A percentile compares a stretch with the other conserved stretches of the same genome.
phyloP scores from a whole-genome alignment of 2,113 vertebrate genomes.

The Columba livia region DNA sequence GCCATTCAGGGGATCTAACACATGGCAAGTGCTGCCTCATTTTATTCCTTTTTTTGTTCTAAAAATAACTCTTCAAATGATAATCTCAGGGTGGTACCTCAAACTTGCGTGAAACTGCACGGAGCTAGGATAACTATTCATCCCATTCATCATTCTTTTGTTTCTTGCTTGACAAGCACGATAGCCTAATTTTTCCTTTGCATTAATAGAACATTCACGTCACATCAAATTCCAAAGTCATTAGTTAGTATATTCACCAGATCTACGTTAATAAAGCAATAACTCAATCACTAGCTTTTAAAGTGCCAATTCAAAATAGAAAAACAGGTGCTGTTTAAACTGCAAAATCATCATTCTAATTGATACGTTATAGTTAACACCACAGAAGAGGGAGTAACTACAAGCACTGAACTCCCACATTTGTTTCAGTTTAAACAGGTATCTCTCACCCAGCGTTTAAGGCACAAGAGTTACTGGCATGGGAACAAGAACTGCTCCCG shows the following conservation, averaged over 20 bases:
- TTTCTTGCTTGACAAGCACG: constrained; percentile 41
- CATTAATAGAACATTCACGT: constrained; percentile 42
- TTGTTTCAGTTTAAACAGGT: neutral
- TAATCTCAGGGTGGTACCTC: constrained; percentile 28
- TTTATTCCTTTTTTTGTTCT: neutral
- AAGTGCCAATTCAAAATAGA: constrained; percentile 33
- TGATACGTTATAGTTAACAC: constrained; percentile 8
- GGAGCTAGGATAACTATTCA: constrained; percentile 20
- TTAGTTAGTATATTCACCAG: constrained; percentile 65
- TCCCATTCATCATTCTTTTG: constrained; percentile 43
- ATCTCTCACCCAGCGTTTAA: neutral
- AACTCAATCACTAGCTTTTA: constrained; percentile 59
- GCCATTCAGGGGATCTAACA: constrained; percentile 5
- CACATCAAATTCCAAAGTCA: constrained; percentile 55
- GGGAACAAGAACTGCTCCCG: neutral
- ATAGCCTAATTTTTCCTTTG: constrained; percentile 33
- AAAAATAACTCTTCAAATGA: constrained; percentile 26
- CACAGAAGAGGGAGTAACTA: neutral
- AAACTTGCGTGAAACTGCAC: constrained; percentile 4
- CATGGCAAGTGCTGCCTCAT: neutral
- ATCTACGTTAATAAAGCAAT: constrained; percentile 48
- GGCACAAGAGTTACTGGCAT: neutral
- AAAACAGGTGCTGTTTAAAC: constrained; percentile 39
- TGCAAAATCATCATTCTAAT: constrained; percentile 44
- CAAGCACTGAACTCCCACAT: neutral